A percentile compares a stretch with the other conserved stretches of the same genome.
phyloP scores from a whole-genome alignment of 2,113 vertebrate species.

The Tetrax tetrax region DNA sequence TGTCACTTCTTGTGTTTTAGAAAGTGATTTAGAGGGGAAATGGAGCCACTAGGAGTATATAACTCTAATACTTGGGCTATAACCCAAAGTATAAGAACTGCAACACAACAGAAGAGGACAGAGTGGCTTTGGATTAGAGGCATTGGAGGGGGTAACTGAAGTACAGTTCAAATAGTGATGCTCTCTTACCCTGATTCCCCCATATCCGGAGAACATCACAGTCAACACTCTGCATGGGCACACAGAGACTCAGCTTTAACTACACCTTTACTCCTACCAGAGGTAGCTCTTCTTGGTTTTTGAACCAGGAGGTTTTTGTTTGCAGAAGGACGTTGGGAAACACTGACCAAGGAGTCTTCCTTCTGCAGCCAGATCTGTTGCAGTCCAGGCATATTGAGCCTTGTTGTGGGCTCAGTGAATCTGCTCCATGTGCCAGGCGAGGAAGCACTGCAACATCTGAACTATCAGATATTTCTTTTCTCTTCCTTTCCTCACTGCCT shows the following conservation, averaged over 20 bases:
- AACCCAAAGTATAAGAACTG: background rate
- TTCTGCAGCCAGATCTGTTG: background rate
- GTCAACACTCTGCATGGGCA: background rate
- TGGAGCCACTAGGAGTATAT: background rate
- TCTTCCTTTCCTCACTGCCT: background rate
- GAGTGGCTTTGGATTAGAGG: background rate
- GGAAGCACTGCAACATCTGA: accelerated
- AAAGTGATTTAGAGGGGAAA: background rate
- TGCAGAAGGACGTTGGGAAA: background rate
- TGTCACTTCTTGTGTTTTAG: background rate
- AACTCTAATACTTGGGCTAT: background rate
- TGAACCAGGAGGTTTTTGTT: background rate
- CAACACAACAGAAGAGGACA: background rate
- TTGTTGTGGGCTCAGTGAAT: background rate
- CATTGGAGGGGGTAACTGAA: accelerated
- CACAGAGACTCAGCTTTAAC: background rate
- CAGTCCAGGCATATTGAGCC: accelerated
- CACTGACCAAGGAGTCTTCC: background rate
- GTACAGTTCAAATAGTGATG: too few relatives aligned
- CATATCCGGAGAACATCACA: too few relatives aligned
- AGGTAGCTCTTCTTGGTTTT: background rate
- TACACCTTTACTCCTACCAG: background rate
- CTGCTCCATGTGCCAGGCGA: background rate
- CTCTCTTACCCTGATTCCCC: background rate
- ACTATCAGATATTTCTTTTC: background rate